Evolutionary conservation across 2,888 invertebrate species (phyloP).

Genomic region (Gymnosoma rotundatum): DNA sequence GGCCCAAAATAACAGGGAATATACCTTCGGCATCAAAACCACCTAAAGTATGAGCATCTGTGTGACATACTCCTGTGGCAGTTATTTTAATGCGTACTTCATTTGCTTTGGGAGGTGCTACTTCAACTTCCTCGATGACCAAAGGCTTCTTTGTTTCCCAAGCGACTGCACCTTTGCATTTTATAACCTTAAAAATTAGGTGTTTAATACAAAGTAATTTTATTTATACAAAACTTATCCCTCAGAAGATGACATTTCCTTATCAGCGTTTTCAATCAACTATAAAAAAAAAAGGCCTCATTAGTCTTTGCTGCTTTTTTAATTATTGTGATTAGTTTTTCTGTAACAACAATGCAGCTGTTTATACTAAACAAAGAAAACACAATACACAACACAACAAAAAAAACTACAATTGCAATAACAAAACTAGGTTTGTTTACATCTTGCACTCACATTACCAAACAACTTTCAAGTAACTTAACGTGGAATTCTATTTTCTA

Average conservation of each 20-base stretch:
- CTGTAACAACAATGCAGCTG: too few relatives aligned
- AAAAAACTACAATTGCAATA: too few relatives aligned
- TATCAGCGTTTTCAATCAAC: background rate
- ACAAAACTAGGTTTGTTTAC: too few relatives aligned
- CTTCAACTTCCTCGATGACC: conserved; percentile 94
- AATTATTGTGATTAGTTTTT: too few relatives aligned
- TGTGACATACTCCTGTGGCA: conserved; percentile 94
- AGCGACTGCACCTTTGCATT: conserved; percentile 97
- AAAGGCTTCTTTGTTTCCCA: conserved; percentile 97
- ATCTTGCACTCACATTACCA: too few relatives aligned
- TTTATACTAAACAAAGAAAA: too few relatives aligned
- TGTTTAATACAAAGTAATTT: background rate
- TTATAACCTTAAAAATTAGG: conserved; percentile 86
- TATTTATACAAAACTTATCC: conserved; percentile 72
- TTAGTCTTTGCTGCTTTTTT: too few relatives aligned
- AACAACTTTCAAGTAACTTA: too few relatives aligned
- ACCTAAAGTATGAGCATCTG: conserved; percentile 94
- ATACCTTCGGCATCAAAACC: conserved; percentile 95
- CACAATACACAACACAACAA: too few relatives aligned
- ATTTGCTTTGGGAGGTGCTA: conserved; percentile 95
- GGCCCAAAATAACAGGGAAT: conserved; percentile 96
- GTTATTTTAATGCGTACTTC: conserved; percentile 93
- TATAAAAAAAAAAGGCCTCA: too few relatives aligned
- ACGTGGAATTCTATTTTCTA: too few relatives aligned
- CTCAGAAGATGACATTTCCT: conserved; percentile 72